A percentile compares a stretch with the other conserved stretches of the same genome.
phyloP scores from a whole-genome alignment of 2,888 invertebrate genomes.

The Phragmatobia fuliginosa region DNA sequence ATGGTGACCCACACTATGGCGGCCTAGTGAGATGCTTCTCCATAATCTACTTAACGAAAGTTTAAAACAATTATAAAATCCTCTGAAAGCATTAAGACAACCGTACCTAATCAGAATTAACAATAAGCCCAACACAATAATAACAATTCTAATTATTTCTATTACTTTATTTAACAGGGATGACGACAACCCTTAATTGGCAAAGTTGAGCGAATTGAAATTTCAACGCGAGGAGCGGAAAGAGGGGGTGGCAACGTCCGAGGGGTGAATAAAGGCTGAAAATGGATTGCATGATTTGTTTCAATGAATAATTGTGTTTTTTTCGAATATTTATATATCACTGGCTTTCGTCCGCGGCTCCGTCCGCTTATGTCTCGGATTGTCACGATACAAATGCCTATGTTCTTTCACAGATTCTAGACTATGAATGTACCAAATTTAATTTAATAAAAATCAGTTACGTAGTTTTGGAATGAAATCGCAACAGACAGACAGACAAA shows the following conservation, averaged over 20 bases:
- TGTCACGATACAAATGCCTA: too few relatives aligned
- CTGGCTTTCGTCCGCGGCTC: too few relatives aligned
- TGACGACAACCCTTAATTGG: constrained; percentile 75
- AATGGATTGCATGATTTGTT: constrained; percentile 4
- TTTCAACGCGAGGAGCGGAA: constrained; percentile 41
- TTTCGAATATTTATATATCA: too few relatives aligned
- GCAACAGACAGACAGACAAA: too few relatives aligned
- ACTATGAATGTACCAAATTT: too few relatives aligned
- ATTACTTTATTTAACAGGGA: constrained; percentile 64
- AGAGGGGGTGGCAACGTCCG: background rate
- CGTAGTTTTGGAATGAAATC: too few relatives aligned
- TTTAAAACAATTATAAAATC: background rate
- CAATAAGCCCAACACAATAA: constrained; percentile 44
- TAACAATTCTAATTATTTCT: constrained; percentile 60
- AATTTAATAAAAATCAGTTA: too few relatives aligned
- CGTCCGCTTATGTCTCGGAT: too few relatives aligned
- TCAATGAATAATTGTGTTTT: background rate
- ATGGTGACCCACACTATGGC: too few relatives aligned
- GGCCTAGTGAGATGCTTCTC: too few relatives aligned
- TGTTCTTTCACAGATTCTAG: too few relatives aligned
- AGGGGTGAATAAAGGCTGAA: constrained; percentile 6
- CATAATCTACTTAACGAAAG: background rate
- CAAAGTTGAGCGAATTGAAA: constrained; percentile 67
- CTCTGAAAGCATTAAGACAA: constrained; percentile 2
- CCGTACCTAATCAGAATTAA: constrained; percentile 25